Base-by-base conservation (phyloP, 2,797 vertebrate species). In the Lithobates pipiens region DNA sequence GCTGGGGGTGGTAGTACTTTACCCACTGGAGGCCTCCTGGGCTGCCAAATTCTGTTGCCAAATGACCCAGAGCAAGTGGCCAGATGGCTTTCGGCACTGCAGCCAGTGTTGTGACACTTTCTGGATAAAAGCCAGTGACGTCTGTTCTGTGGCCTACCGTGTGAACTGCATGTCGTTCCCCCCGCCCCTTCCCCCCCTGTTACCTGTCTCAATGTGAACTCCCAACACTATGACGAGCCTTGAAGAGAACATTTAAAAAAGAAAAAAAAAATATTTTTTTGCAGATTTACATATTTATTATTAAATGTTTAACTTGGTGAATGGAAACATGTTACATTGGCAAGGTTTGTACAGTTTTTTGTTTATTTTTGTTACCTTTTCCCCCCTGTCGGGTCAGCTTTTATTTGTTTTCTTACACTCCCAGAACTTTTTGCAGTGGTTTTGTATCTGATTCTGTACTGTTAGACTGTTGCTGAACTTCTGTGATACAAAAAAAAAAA, bases 401-500 rank as follows among this genome's bases (percentile, higher is more conserved):
- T 74, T 77, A 75, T 88, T 86, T 61, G 69, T 88, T 88, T 86
- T 71, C 61, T 44, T 18, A 46, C 82, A 7, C 10, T 69, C 86
- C 92, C 91, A 92, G 80, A 88, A 88, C 84, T 89, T 92, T 92
- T 91, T 70, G 82, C 88, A 89, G 88, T 94, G 92, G 89, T 91
- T 93, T 95, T 94, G 93, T 95, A 95, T 93, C 93, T 92, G 90
- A 93, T 93, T 95, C 95, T 94, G 95, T 95, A 92, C 94, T 95
- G 94, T 96, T 93, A 92, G 95, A 95, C 93, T 95, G 95, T 96
- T 94, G 94, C 94, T 95, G 91, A 95, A 93, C 93, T 91, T 95
- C 93, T 95, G 94, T 96, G 94, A 94, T 95, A 95, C 95, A 90
- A 92, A 95, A 94, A 46, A 92, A 95, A 92, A 91, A 95, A 94